phyloP scores from a whole-genome alignment of 2,113 vertebrate genomes.

The Amphilophus citrinellus region DNA sequence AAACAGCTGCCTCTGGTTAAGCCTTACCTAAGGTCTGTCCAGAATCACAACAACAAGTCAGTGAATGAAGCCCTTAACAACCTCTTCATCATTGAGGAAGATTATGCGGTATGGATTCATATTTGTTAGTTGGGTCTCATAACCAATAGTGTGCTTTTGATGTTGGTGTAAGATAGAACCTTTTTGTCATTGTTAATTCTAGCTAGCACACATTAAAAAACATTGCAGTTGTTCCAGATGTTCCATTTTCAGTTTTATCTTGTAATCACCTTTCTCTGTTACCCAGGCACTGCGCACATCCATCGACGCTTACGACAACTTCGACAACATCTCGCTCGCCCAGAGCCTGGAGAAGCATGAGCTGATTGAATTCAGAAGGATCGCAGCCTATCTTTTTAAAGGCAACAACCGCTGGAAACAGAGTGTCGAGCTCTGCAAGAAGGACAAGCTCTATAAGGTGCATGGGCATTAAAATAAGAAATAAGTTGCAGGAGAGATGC shows the following conservation, averaged over 20 bases:
- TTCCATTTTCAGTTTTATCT: background rate
- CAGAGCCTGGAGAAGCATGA: slow-evolving; percentile 97
- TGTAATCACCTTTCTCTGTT: background rate
- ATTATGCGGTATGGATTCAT: slow-evolving; percentile 88
- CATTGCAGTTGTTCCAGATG: background rate
- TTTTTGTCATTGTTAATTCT: background rate
- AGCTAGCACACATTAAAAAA: background rate
- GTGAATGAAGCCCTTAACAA: slow-evolving; percentile 99
- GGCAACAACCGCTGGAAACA: slow-evolving; percentile 99
- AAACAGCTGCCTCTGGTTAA: slow-evolving; percentile 97
- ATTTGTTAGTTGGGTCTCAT: background rate
- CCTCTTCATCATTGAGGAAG: slow-evolving; percentile 98
- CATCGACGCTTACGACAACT: slow-evolving; percentile 99
- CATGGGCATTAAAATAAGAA: background rate
- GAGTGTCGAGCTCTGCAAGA: slow-evolving; percentile 98
- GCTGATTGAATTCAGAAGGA: slow-evolving; percentile 97
- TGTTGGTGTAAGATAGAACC: background rate
- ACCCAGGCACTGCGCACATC: slow-evolving; percentile 93
- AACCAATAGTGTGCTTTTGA: background rate
- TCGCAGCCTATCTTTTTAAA: slow-evolving; percentile 98
- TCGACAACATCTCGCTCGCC: slow-evolving; percentile 98
- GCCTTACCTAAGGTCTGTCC: slow-evolving; percentile 96
- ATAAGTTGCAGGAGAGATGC: background rate
- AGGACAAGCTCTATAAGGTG: slow-evolving; percentile 98
- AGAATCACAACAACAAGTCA: slow-evolving; percentile 98